Base-by-base conservation (phyloP, 1,140 invertebrate species). In the Melitaea cinxia region DNA sequence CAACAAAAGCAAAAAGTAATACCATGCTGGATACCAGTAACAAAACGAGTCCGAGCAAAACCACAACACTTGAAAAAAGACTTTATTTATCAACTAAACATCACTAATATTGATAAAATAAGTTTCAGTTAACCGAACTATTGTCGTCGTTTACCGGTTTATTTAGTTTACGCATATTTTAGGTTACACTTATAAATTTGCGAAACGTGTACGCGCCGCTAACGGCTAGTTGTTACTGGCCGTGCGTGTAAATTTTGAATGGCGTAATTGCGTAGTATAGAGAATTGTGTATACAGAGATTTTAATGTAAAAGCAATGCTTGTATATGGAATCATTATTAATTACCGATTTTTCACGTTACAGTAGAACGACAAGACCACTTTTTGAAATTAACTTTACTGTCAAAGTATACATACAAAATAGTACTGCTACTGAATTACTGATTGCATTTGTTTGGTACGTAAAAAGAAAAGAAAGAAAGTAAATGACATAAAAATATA, bases 131-230 rank as follows among this genome's bases (percentile, higher is more conserved):
- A 37, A 53, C 17, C n/a, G 15, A 30, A 33, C 52, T 10, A 30
- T 21, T 58, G 57, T 23, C 49, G 58, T 58, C 63, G 52, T 49
- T 65, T 54, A 50, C 7, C 17, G 47, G 37, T 42, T 42, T 33
- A 56, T 65, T 65, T 65, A 65, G 57, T 28, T 57, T 57, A 45
- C 47, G 28, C 28, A 12, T 30, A 56, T 65, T 39, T 37, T 49
- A 64, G 15, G 42, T 65, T 45, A 28, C 26, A 17, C 42, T 42
- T 53, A 55, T 53, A 17, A 49, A 10, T 37, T 56, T 24, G 59
- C 14, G 42, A 6, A 53, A 21, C 30, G 53, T 15, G 30, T 49
- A 12, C 47, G 2, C 59, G 24, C 30, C 19, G 28, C 24, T 45
- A 30, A 19, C 39, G 24, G 10, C 23, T 28, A 24, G 26, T 33